Evolutionary conservation across 2,113 vertebrate species (phyloP).

Genomic region (Myotis yumanensis): DNA sequence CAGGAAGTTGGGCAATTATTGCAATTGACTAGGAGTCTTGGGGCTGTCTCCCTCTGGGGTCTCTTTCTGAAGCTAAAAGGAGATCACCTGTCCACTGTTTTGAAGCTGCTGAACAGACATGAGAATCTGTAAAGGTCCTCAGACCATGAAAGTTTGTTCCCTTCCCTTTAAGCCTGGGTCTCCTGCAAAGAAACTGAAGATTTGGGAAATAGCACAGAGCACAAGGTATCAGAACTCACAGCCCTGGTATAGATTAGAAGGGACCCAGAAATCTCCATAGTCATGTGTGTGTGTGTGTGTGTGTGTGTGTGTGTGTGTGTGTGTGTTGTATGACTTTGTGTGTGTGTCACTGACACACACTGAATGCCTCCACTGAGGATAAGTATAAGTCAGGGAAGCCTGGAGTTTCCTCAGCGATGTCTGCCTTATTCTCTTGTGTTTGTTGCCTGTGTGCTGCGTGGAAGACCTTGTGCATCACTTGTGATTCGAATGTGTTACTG

Average conservation of each 20-base stretch:
- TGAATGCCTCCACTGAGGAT: neutral
- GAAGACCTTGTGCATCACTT: neutral
- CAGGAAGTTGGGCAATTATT: neutral
- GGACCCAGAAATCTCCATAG: too few species aligned
- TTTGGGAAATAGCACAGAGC: neutral
- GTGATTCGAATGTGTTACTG: neutral
- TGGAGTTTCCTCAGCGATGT: neutral
- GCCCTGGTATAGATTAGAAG: too few species aligned
- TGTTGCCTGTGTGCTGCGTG: neutral
- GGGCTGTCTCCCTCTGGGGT: neutral
- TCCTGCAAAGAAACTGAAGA: neutral
- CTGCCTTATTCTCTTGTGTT: neutral
- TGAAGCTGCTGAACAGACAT: neutral
- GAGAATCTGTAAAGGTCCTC: neutral
- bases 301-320: too few species aligned
- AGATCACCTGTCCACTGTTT: neutral
- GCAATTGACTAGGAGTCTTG: neutral
- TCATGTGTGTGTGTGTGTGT: too few species aligned
- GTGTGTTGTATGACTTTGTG: too few species aligned
- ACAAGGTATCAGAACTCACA: neutral
- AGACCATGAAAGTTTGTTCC: neutral
- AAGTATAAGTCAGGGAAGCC: neutral
- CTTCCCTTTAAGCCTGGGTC: neutral
- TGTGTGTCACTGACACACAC: neutral
- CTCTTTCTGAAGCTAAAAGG: neutral